Base-by-base conservation (phyloP, 1,140 invertebrate genomes). In the Dinoponera quadriceps region DNA sequence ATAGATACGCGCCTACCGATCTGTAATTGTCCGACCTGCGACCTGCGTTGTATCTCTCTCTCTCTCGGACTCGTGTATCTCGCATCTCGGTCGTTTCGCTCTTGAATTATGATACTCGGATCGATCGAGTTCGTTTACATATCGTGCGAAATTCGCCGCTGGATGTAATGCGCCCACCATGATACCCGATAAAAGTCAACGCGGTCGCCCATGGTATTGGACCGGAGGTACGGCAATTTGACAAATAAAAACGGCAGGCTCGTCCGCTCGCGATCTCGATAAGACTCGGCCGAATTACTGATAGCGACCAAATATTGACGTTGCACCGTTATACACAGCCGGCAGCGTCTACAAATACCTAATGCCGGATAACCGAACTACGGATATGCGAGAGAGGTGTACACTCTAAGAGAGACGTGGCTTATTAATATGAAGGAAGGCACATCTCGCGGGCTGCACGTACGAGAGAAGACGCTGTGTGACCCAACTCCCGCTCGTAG, bases 11-110 rank as follows among this genome's bases (percentile, higher is more conserved):
- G 20, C 7, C 13, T 33, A 44, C 18, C 51, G 18, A 48, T 29
- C 51, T 71, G 65, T 71, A 69, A 80, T 71, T 80, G 57, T 49
- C 65, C 20, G 33, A 59, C 38, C 75, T 71, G 54, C 48, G 51
- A 71, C 65, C n/a, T n/a, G n/a, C n/a, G n/a, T n/a, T n/a, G n/a
- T n/a, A 29, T 22, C 65, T 11, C 29, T 44, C 4, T 44, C 38
- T 68, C 74, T 55, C 44, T 69, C 29, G n/a, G 38, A 22, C 62
- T 44, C 3, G 60, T 54, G 22, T 77, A 65, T 78, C 55, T 57
- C 16, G 66, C 66, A 29, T 27, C 22, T 33, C 22, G 2, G 2
- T 29, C 38, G 14, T 2, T 20, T 3, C 20, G 22, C 16, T 44
- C 27, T n/a, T 33, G 16, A 20, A 14, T 14, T 38, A 57, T 11